Conservation (phyloP, 2,888 invertebrate species). For the Amphipyra berbera region DNA sequence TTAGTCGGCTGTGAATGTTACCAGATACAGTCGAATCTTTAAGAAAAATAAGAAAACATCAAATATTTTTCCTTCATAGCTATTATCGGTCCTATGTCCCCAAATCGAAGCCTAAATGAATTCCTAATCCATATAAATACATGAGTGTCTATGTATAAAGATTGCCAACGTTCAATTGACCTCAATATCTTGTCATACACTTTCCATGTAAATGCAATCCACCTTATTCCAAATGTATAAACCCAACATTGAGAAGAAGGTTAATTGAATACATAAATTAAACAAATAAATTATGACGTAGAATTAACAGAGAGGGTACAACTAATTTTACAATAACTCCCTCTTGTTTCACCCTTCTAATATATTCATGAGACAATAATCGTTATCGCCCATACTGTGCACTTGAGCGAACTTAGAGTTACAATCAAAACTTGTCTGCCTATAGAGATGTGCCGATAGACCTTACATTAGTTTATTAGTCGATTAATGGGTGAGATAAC, state of each 20-base stretch:
- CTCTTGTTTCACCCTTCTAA: slow-evolving; percentile 45
- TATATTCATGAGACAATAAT: slow-evolving; percentile 69
- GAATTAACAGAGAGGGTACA: slow-evolving; percentile 16
- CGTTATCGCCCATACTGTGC: slow-evolving; percentile 55
- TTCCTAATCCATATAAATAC: slow-evolving; percentile 14
- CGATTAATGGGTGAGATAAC: slow-evolving; percentile 45
- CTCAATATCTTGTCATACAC: slow-evolving; percentile 19
- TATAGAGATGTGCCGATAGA: slow-evolving; percentile 42
- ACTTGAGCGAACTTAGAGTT: slow-evolving; percentile 51
- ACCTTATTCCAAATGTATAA: slow-evolving; percentile 5
- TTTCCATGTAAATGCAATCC: slow-evolving; percentile 20
- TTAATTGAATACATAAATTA: slow-evolving; percentile 24
- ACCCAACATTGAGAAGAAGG: slow-evolving; percentile 2
- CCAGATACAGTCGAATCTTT: too few relatives aligned
- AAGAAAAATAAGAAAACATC: background rate
- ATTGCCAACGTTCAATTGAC: slow-evolving; percentile 4
- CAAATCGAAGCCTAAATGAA: slow-evolving; percentile 29
- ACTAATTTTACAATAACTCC: slow-evolving; percentile 48
- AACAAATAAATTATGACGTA: slow-evolving; percentile 26
- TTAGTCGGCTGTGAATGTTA: too few relatives aligned
- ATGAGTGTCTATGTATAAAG: slow-evolving; percentile 3
- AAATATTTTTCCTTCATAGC: background rate
- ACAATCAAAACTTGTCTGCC: slow-evolving; percentile 49
- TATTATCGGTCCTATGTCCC: slow-evolving; percentile 2
- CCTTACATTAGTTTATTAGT: slow-evolving; percentile 36